Conservation (phyloP, 2,888 invertebrate genomes). For the Pachydiplax longipennis region DNA sequence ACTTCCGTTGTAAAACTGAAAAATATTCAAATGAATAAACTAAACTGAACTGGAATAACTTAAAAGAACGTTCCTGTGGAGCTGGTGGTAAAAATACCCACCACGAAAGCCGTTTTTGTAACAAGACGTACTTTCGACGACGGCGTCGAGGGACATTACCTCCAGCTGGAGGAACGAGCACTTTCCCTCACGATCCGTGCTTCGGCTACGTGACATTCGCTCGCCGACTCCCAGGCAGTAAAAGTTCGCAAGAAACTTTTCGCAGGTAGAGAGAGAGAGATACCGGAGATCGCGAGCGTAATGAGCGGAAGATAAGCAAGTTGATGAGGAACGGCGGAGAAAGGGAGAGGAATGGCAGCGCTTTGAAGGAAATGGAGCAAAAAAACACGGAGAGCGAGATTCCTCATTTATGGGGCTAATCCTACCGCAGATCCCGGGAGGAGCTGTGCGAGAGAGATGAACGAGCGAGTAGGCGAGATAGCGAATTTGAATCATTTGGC, state of each 20-base stretch:
- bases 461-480: conserved; percentile 18
- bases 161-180: background rate
- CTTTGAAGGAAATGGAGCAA: background rate
- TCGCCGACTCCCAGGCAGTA: background rate
- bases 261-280: background rate
- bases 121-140: background rate
- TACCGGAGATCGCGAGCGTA: background rate
- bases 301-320: background rate
- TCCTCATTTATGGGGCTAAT: background rate
- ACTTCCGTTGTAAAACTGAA: too few relatives aligned
- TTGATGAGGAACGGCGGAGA: background rate
- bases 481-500: background rate
- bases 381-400: background rate
- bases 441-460: background rate
- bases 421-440: background rate
- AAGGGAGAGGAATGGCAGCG: background rate
- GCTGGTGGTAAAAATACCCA: too few relatives aligned
- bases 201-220: background rate
- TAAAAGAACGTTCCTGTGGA: background rate
- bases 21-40: too few relatives aligned
- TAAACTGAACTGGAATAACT: too few relatives aligned
- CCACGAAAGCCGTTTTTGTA: too few relatives aligned
- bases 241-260: background rate
- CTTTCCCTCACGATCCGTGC: background rate
- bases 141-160: background rate